phyloP scores from a whole-genome alignment of 2,888 invertebrate genomes.

The Synergus laeviventris region DNA sequence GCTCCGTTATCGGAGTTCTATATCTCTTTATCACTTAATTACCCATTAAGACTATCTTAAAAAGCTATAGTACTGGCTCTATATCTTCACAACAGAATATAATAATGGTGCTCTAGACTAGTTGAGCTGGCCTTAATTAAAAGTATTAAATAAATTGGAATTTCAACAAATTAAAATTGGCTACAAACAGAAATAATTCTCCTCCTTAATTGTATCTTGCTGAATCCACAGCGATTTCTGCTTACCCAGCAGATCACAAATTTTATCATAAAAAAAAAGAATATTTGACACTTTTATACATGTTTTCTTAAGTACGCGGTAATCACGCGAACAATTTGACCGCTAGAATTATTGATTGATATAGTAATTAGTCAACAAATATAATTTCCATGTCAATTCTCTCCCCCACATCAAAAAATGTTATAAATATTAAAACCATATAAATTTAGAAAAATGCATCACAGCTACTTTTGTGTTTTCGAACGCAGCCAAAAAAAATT shows the following conservation, averaged over 20 bases:
- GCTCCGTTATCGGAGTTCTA: constrained; percentile 74
- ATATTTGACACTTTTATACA: constrained; percentile 13
- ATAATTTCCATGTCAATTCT: not conserved
- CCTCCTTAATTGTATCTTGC: constrained; percentile 56
- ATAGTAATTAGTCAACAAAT: constrained; percentile 24
- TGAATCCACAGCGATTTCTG: constrained; percentile 67
- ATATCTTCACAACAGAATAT: constrained; percentile 65
- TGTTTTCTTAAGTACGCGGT: constrained; percentile 19
- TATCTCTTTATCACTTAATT: constrained; percentile 55
- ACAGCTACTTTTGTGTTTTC: constrained; percentile 20
- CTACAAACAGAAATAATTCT: constrained; percentile 63
- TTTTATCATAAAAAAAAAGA: constrained; percentile 22
- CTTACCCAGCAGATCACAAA: constrained; percentile 42
- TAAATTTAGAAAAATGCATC: constrained; percentile 29
- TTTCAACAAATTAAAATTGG: constrained; percentile 67
- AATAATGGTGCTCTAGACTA: constrained; percentile 75
- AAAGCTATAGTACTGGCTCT: constrained; percentile 70
- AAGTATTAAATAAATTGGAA: constrained; percentile 63
- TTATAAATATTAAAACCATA: not conserved
- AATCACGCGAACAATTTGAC: constrained; percentile 22
- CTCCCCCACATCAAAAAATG: not conserved
- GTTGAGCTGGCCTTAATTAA: constrained; percentile 74
- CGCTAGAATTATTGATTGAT: not conserved
- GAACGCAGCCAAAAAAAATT: constrained; percentile 2
- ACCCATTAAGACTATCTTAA: constrained; percentile 46